Evolutionary conservation across 2,113 vertebrate species (phyloP), one percentile per base, ranked within the genome.

Genomic region (Clarias macrocephalus): DNA sequence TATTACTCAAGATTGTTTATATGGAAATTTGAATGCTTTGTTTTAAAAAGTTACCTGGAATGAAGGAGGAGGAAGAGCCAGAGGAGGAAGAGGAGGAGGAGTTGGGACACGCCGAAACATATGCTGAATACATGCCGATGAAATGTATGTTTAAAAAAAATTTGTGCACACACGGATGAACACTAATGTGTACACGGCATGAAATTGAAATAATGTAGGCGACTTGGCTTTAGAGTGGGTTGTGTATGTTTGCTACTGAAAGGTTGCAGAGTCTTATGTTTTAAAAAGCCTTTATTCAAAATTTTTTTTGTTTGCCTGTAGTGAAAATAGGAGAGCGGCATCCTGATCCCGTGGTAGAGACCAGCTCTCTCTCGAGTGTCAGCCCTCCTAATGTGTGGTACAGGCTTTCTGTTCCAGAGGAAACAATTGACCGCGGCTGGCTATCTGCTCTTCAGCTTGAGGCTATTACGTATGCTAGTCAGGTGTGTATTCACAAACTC

Each of bases 41-140:
- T 80, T 84, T 82, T 79, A 21, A 82, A 60, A 70, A 99, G 94
- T 94, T 94, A 19, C 96, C 97, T 25, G 95, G 95, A 89, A 94
- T 97, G 81, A 99, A 96, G 90, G 98, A 99, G 0, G 98, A 99
- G 85, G 98, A 99, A 9, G 98, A 99, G 88, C 96, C 97, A 0
- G 98, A 99, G 91, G 98, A 99, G 86, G 98, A 99, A 91, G 98
- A 99, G 86, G 98, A 99, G 66, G 98, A 99, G 62, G 98, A 99
- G 94, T 93, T 99, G 94, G 98, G 98, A 75, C 98, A 99, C 33
- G 97, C 98, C 16, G 98, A 99, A 91, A 99, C 98, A 0, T 99
- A 99, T 0, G 98, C 98, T 1, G 98, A 99, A 89, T 99, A 99
- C 87, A 99, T 99, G 98, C 98, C 98, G 28, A 97, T 99, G 96